Percentiles rank a stretch among this genome's conserved stretches.
These are phyloP conservation scores for Iguana delicatissima DNA, from an alignment of 2,797 vertebrate species.

Conservation along the genomic window DNA sequence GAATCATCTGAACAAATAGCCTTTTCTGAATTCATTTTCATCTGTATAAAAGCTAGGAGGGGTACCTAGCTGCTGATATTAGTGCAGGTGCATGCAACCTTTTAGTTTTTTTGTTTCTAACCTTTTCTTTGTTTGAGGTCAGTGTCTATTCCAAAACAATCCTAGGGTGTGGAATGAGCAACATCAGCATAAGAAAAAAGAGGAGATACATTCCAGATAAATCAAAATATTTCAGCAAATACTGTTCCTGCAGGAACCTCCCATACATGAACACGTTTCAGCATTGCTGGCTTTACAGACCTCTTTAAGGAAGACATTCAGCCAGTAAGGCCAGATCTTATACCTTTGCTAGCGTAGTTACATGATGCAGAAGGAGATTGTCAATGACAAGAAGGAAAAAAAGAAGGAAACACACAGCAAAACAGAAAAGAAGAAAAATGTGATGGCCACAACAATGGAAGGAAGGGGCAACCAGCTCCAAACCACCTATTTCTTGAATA, in stretches of 20 bases:
- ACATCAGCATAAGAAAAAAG: neutral
- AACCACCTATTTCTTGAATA: no score
- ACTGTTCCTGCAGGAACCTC: neutral
- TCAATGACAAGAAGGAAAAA: no score
- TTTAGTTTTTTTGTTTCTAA: neutral
- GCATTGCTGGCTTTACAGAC: neutral
- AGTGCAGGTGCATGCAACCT: neutral
- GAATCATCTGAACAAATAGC: constrained; percentile 11
- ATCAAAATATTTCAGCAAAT: neutral
- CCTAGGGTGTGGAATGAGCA: neutral
- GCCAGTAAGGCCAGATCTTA: neutral
- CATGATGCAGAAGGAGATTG: no score
- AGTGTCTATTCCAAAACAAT: neutral
- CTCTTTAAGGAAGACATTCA: neutral
- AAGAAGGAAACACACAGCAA: no score
- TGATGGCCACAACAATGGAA: no score
- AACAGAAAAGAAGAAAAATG: no score
- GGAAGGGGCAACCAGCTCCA: no score
- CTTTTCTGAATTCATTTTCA: constrained; percentile 9
- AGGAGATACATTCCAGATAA: neutral
- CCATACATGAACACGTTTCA: neutral
- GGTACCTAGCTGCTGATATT: neutral
- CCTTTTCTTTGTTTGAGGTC: neutral
- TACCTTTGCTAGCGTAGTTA: no score
- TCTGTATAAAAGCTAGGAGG: neutral